Evolutionary conservation across 2,888 invertebrate genomes (phyloP).

Genomic region (Sabatieria punctata): DNA sequence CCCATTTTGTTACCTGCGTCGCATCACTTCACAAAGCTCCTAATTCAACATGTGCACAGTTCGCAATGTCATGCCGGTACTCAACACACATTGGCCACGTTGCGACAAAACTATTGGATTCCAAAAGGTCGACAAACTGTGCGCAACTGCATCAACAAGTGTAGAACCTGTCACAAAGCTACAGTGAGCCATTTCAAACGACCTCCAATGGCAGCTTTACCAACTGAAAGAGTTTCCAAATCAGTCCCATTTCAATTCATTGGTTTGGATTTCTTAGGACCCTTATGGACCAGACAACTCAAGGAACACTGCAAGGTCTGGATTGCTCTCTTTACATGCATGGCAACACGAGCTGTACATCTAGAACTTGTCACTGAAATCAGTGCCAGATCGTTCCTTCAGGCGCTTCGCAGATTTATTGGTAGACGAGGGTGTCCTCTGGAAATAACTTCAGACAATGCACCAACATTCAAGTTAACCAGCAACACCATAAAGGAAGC

Average conservation of each 20-base stretch:
- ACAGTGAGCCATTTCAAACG: background rate
- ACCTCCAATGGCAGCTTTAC: slow-evolving; percentile 7
- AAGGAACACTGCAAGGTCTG: background rate
- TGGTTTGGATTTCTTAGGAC: slow-evolving; percentile 15
- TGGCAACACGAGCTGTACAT: slow-evolving; percentile 11
- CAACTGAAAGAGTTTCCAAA: slow-evolving; percentile 8
- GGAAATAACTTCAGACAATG: slow-evolving; percentile 26
- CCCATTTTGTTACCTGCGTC: background rate
- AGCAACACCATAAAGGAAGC: slow-evolving; percentile 22
- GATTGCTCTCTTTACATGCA: slow-evolving; percentile 12
- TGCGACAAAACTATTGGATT: slow-evolving; percentile 8
- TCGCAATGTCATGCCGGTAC: background rate
- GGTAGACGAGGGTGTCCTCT: slow-evolving; percentile 9
- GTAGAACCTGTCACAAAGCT: slow-evolving; percentile 3
- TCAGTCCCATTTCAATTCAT: slow-evolving; percentile 10
- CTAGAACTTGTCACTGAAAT: slow-evolving; percentile 9
- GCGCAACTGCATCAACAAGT: background rate
- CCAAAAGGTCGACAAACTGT: slow-evolving; percentile 6
- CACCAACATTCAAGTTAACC: slow-evolving; percentile 31
- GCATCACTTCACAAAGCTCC: background rate
- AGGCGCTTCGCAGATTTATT: slow-evolving; percentile 11
- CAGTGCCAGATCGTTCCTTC: slow-evolving; percentile 8
- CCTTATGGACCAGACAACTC: slow-evolving; percentile 3
- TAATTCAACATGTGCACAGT: background rate
- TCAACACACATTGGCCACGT: background rate